Percentiles rank a stretch among this genome's conserved stretches.
These are phyloP conservation scores for Anolis apletophallus DNA, from an alignment of 2,797 vertebrate species.

Conservation along the genomic window DNA sequence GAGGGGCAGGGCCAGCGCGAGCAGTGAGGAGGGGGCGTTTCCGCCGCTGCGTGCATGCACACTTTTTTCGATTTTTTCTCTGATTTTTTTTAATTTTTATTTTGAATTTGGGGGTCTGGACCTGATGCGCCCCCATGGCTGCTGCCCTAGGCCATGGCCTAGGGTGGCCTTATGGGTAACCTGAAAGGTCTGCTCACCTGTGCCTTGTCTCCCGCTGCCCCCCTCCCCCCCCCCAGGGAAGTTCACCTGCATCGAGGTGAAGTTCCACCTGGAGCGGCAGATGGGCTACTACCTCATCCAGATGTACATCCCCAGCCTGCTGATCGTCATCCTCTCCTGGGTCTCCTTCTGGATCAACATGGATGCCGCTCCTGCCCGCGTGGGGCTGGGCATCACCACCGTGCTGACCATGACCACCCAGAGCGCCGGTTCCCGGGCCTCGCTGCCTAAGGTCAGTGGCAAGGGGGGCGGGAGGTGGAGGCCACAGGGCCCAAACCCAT, in stretches of 20 bases:
- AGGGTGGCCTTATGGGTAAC: no score
- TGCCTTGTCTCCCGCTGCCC: not conserved
- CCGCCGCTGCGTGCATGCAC: no score
- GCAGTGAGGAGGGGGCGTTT: no score
- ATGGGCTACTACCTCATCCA: slow-evolving; percentile 98
- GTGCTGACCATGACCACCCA: slow-evolving; percentile 96
- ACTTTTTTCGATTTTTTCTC: no score
- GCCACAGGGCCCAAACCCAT: no score
- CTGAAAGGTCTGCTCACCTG: no score
- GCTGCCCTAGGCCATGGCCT: no score
- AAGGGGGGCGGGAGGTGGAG: not conserved
- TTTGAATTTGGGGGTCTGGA: no score
- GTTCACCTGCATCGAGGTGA: slow-evolving; percentile 96
- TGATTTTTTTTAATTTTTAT: no score
- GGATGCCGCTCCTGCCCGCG: slow-evolving; percentile 91
- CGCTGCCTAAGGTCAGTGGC: slow-evolving; percentile 90
- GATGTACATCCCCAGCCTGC: slow-evolving; percentile 96
- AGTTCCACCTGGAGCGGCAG: slow-evolving; percentile 94
- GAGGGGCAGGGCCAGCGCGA: no score
- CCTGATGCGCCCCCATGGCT: no score
- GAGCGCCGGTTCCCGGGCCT: slow-evolving; percentile 92
- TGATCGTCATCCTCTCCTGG: slow-evolving; percentile 96
- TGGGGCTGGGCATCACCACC: slow-evolving; percentile 93
- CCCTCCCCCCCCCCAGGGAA: slow-evolving; percentile 79
- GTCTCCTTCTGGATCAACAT: slow-evolving; percentile 97